Conservation (phyloP, 92 coral and sea anemone genomes). For the Palythoa caribaeorum region DNA sequence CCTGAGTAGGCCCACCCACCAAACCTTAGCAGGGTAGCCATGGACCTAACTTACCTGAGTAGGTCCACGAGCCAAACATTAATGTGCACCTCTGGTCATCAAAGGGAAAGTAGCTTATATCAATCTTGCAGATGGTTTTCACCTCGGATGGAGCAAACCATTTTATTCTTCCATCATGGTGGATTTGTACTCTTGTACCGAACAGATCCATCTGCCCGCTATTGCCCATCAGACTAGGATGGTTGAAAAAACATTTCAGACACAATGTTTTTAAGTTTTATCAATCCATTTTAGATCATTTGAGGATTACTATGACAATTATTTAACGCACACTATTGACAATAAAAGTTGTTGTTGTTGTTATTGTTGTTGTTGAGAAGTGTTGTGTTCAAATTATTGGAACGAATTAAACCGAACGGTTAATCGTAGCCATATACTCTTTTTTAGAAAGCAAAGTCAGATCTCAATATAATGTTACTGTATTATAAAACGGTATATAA, state of each 20-base stretch:
- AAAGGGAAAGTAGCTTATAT: conserved; percentile 25
- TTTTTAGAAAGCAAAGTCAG: not conserved
- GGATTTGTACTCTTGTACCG: conserved; percentile 15
- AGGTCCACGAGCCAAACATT: conserved; percentile 22
- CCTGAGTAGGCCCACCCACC: not conserved
- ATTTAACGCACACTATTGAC: no score
- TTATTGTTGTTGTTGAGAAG: no score
- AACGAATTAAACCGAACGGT: no score
- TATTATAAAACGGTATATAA: not conserved
- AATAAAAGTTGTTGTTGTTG: no score
- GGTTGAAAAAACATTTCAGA: no score
- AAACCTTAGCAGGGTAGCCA: no score
- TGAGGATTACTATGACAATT: no score
- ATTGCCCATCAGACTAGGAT: not conserved
- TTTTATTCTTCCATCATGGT: not conserved
- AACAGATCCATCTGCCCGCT: conserved; percentile 25
- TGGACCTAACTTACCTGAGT: not conserved
- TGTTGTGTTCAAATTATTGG: no score
- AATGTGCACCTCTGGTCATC: conserved; percentile 23
- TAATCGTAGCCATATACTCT: not conserved
- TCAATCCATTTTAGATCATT: no score
- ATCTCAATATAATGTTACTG: not conserved
- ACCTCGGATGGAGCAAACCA: conserved; percentile 25
- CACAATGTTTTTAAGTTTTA: no score
- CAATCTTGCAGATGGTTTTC: conserved; percentile 36